Evolutionary conservation across 2,797 vertebrate species (phyloP), one percentile per base, ranked within the genome.

Genomic region (Pitangus sulphuratus): DNA sequence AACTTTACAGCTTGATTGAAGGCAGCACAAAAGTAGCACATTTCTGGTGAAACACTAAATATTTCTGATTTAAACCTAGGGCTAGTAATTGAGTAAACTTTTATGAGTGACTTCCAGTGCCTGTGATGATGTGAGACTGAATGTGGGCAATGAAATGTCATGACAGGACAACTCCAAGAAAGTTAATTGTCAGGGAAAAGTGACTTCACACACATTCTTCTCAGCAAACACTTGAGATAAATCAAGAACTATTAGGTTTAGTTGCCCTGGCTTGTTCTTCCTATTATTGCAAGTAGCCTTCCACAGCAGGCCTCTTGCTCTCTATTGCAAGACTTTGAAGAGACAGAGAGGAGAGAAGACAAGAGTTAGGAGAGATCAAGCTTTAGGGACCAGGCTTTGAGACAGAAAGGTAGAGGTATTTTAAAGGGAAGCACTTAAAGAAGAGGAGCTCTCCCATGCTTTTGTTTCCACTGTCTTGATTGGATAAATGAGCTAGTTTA

Each of bases 401-500:
- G 69, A 28, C 22, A 37, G 30, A 86, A 78, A 51, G 39, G 19
- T 25, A 33, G 65, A 78, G 26, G 11, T 68, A 15, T 18, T 88
- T 88, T 75, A 33, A 50, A 37, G 35, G 19, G 19, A 68, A 79
- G 22, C 45, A 8, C 57, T 84, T 76, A 12, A 50, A 57, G n/a
- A 58, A 75, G 51, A 79, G 33, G 31, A 78, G 12, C 35, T 16
- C n/a, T 81, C 66, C 64, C 39, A 15, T 75, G 69, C 50, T 82
- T 91, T 88, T 88, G 61, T 84, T 91, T 88, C 89, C 86, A 20
- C 58, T 72, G 18, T 60, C 79, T 88, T 93, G 89, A 87, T 88
- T 91, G 91, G 91, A 90, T 91, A 94, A 95, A 70, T 84, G 74
- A 77, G 51, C 80, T 91, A 62, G 83, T 94, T 96, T 95, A 91